Conservation (phyloP, 2,113 vertebrate species). For the Aepyceros melampus region DNA sequence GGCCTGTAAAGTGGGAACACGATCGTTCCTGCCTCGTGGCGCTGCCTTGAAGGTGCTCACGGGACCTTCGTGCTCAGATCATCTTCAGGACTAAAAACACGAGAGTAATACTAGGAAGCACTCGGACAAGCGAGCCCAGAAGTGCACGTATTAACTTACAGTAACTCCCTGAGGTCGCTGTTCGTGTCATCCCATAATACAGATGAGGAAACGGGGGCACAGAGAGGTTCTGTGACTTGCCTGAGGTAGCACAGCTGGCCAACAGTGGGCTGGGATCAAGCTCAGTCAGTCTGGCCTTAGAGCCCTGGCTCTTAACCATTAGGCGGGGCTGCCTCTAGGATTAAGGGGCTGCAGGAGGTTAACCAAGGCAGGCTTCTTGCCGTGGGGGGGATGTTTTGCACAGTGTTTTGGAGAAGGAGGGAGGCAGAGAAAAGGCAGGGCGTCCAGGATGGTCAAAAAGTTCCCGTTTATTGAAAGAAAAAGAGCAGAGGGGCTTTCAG, state of each 20-base stretch:
- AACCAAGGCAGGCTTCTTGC: neutral
- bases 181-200: neutral
- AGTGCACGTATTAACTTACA: fast-evolving
- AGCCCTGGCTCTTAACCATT: neutral
- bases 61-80: fast-evolving
- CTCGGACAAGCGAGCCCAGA: fast-evolving
- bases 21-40: fast-evolving
- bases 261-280: neutral
- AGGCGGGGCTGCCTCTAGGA: neutral
- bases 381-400: neutral
- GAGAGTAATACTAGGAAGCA: neutral
- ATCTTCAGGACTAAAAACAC: fast-evolving
- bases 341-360: neutral
- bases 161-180: neutral
- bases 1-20: neutral
- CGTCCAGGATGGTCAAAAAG: neutral
- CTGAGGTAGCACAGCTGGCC: neutral
- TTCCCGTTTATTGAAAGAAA: neutral
- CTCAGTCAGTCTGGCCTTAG: neutral
- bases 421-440: neutral
- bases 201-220: neutral
- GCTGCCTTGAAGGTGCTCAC: fast-evolving
- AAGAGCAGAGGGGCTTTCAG: neutral
- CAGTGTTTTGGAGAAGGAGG: neutral
- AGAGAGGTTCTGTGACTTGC: neutral